Conservation (phyloP, 2,113 vertebrate genomes). For the Neolamprologus modestus region DNA sequence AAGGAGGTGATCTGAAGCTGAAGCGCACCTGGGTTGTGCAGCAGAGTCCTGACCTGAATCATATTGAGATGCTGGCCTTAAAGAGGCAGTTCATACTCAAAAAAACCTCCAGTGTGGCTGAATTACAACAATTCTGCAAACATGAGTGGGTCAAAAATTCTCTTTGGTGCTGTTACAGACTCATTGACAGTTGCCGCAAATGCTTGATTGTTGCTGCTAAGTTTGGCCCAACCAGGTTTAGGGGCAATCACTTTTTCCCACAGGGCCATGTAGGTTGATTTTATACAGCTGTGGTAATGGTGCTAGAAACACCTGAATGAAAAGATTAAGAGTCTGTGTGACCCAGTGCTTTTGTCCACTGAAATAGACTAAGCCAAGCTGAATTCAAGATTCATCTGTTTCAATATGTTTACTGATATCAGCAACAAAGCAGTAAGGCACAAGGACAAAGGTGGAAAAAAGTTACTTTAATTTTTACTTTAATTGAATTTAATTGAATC, state of each 20-base stretch:
- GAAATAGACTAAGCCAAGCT: not conserved
- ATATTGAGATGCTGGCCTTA: not conserved
- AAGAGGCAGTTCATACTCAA: not conserved
- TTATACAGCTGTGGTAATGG: not conserved
- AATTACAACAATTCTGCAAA: not conserved
- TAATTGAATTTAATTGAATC: not conserved
- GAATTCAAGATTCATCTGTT: not conserved
- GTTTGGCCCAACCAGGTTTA: not conserved
- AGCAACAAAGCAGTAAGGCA: not conserved
- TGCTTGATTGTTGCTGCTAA: not conserved
- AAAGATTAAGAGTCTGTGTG: not conserved
- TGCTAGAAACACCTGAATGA: not conserved
- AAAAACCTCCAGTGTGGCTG: fast-evolving
- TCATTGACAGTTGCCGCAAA: not conserved
- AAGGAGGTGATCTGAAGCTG: not conserved
- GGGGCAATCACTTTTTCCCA: not conserved
- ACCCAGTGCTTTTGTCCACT: not conserved
- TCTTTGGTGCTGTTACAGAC: not conserved
- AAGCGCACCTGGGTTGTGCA: not conserved
- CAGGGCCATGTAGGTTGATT: not conserved
- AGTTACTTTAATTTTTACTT: not conserved
- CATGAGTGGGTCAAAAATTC: not conserved
- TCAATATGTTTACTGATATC: not conserved
- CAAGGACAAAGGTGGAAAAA: not conserved
- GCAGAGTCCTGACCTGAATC: not conserved